Conservation (phyloP, 2,888 invertebrate genomes). For the Caradrina kadenii region DNA sequence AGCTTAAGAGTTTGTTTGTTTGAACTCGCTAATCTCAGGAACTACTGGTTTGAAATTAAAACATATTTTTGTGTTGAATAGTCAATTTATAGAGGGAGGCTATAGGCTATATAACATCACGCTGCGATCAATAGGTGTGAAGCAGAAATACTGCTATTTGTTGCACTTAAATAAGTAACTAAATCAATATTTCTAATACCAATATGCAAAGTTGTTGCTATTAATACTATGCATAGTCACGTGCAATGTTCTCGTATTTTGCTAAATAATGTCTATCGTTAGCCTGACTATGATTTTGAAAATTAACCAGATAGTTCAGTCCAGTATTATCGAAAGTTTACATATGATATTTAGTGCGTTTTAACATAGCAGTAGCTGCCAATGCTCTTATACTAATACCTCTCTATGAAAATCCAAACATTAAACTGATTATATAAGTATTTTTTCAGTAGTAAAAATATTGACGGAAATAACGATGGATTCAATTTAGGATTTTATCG, state of each 20-base stretch:
- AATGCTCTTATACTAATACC: background rate
- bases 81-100: too few relatives aligned
- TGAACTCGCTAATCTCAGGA: too few relatives aligned
- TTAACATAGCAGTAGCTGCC: background rate
- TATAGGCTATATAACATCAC: too few relatives aligned
- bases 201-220: constrained; percentile 2
- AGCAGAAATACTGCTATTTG: background rate
- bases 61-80: too few relatives aligned
- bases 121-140: too few relatives aligned
- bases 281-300: background rate
- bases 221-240: constrained; percentile 18
- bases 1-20: too few relatives aligned
- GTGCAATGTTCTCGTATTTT: background rate
- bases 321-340: too few relatives aligned
- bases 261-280: background rate
- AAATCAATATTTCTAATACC: background rate
- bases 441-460: background rate
- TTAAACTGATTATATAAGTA: background rate
- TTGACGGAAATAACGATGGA: background rate
- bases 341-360: background rate
- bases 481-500: background rate
- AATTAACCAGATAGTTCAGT: background rate
- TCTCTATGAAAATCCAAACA: background rate
- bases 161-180: too few relatives aligned
- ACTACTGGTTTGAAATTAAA: too few relatives aligned